phyloP scores from a whole-genome alignment of 2,888 invertebrate genomes.

The Lapara coniferarum region DNA sequence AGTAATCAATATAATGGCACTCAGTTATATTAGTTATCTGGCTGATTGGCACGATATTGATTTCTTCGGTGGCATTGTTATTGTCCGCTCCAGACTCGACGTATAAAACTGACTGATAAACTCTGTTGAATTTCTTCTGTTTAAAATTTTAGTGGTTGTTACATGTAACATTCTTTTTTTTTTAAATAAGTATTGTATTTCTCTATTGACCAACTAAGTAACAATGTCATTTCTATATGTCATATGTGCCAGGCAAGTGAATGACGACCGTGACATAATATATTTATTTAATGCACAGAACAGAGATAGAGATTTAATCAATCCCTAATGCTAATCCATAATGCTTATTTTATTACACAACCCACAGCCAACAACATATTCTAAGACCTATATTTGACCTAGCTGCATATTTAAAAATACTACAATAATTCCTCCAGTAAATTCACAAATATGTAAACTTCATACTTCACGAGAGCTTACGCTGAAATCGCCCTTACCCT shows the following conservation, averaged over 20 bases:
- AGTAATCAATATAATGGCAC: slow-evolving; percentile 17
- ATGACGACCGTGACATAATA: no score
- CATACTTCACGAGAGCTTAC: slow-evolving; percentile 4
- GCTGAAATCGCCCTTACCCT: slow-evolving; percentile 43
- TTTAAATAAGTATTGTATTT: not conserved
- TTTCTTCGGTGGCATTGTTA: slow-evolving; percentile 13
- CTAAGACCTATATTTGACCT: no score
- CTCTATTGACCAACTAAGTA: not conserved
- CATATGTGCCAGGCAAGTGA: no score
- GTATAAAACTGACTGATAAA: not conserved
- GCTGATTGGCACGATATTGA: slow-evolving; percentile 22
- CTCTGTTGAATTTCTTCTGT: not conserved
- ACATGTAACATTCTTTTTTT: not conserved
- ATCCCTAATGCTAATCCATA: no score
- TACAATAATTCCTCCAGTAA: not conserved
- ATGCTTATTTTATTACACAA: no score
- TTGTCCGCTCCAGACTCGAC: not conserved
- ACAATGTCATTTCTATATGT: no score
- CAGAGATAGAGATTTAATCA: no score
- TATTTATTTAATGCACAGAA: no score
- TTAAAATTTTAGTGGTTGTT: not conserved
- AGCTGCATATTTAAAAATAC: no score
- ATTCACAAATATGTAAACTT: not conserved
- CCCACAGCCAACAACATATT: no score
- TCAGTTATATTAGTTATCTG: slow-evolving; percentile 19